Evolutionary conservation across 1,140 invertebrate genomes (phyloP), one percentile per base, ranked within the genome.

Genomic region (Lanistes nyassanus): DNA sequence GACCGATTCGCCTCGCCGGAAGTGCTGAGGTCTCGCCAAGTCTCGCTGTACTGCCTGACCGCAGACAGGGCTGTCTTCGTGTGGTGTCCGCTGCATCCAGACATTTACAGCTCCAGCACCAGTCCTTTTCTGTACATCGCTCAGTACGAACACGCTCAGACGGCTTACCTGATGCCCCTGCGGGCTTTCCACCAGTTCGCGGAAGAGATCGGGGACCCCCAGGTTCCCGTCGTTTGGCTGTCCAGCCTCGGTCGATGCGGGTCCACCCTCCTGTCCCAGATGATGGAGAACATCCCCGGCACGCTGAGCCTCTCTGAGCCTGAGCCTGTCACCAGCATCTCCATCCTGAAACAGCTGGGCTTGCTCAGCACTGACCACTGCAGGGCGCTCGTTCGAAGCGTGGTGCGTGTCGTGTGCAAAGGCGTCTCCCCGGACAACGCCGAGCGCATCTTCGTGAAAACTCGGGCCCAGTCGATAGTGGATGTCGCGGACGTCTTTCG

Each of bases 211-310:
- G 70, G 70, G 0, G 55, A 72, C 53, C 70, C 70, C 36, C 51
- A 58, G 23, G 29, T 72, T 0, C 70, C 70, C 13, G 70, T 72
- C 51, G 34, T 72, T 21, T 72, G 51, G 70, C 13, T 72, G 19
- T 58, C 70, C n/a, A 72, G 55, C 70, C 56, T 16, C 56, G 70
- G 70, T 6, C 70, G 70, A 31, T 72, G 70, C 37, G 70, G 70
- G 29, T 72, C 70, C 39, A 72, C 70, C 36, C 55, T 72, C 7
- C n/a, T 72, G 5, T 21, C 19, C 16, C 70, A 72, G 70, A 58
- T 72, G 53, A 26, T 72, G 51, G 70, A 72, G 55, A 60, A 72
- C 4, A 19, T 72, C 16, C 70, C 70, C 11, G 70, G 70, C 7
- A 72, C 70, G 6, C 51, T 29, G 6, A 19, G 51, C 70, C 23